Evolutionary conservation across 2,113 vertebrate species (phyloP), one percentile per base, ranked within the genome.

Genomic region (Equus przewalskii): DNA sequence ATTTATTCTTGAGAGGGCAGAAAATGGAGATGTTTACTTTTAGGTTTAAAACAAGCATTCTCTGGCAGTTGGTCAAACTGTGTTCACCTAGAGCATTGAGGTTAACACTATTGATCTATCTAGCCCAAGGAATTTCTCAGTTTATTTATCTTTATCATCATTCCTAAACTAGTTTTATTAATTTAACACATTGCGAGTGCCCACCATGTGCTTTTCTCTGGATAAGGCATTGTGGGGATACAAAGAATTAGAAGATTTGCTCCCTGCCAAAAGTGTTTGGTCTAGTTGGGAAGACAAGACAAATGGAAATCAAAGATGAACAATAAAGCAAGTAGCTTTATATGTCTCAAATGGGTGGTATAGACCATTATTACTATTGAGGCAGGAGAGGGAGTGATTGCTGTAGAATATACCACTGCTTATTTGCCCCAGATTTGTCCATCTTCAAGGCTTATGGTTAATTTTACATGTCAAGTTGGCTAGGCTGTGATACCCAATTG

Each of bases 81-180:
- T 81, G 28, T 67, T 86, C 62, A 28, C 26, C 92, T 70, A 62
- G 56, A 49, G n/a, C 54, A 33, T 33, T 15, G 6, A 75, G 83
- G n/a, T n/a, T 83, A 80, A 70, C 2, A 36, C 6, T 72, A 30
- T 44, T 2, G 0, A 46, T 81, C 70, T 70, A 64, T 60, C 26
- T 56, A 56, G n/a, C 56, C 16, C 15, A 89, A 69, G 13, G 21
- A 44, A 65, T 64, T 76, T 81, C 60, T 65, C 30, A 87, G 49
- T n/a, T 75, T 87, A 16, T 72, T 69, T 83, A 78, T 82, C 83
- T n/a, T 80, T 75, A 84, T 92, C 24, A 33, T 82, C 19, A 7
- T 84, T 78, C 51, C 56, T 69, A 70, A 84, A 76, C 33, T 78
- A 64, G 41, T 79, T 95, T 7, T 49, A 93, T 93, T 91, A 95